Evolutionary conservation across 2,888 invertebrate genomes (phyloP), one percentile per base, ranked within the genome.

Genomic region (Xiphydria camelus): DNA sequence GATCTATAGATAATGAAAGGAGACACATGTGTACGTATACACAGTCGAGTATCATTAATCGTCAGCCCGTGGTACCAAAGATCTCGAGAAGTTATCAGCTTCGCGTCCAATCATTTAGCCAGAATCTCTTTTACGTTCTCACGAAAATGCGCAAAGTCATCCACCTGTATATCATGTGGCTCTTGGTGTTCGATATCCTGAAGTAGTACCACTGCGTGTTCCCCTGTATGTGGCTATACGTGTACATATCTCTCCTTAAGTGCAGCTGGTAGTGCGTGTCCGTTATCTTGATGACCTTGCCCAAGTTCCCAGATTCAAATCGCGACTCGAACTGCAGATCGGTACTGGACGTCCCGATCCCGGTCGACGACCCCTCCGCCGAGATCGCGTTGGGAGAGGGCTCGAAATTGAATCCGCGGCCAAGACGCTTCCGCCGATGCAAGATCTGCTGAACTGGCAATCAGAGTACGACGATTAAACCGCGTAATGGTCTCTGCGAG

Each of bases 171-270:
- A 85, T 83, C 67, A 83, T 82, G 70, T 88, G 85, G 59, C 89
- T 88, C 61, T 83, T 86, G 29, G 89, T 94, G 68, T 94, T 94
- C 14, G 86, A 84, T 15, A 96, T 87, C 55, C 87, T 82, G 78
- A 96, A 96, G 77, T 96, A 96, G 76, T 90, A 96, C 96, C 96
- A 96, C 77, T 95, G 95, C n/a, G n/a, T n/a, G n/a, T n/a, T n/a
- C n/a, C n/a, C n/a, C n/a, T n/a, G n/a, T 78, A 91, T 91, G 69
- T 95, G 94, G 51, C 92, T 81, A 67, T 88, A 90, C 5, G 91
- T 92, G 67, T 92, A 92, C 49, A 93, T 79, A 76, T 92, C 92
- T 22, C 90, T 88, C 34, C 94, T 82, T 47, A 96, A 79, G 75
- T 93, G 89, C 36, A 96, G 79, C 76, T 96, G 95, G 75, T 96